These are phyloP conservation scores for Sardinella longiceps DNA, from an alignment of 2,797 vertebrate genomes.

Conservation along the genomic window DNA sequence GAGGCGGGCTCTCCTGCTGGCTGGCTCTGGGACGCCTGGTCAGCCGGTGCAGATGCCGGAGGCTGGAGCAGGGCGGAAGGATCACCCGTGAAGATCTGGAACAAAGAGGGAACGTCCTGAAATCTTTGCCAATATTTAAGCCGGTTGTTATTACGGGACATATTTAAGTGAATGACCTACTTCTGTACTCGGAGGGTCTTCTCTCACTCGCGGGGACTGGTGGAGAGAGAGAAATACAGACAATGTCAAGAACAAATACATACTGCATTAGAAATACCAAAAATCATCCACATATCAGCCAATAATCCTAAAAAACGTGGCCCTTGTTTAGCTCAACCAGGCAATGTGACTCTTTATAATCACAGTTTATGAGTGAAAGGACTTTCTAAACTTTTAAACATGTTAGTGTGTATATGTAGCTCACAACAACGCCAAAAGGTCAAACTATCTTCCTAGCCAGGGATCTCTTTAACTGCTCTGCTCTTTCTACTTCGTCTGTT, in stretches of 20 bases:
- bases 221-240: constrained; percentile 57
- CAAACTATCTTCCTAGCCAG: too few relatives aligned
- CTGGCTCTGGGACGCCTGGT: background rate
- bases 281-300: too few relatives aligned
- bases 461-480: too few relatives aligned
- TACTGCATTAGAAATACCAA: too few relatives aligned
- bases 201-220: constrained; percentile 97
- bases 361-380: too few relatives aligned
- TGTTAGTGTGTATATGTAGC: too few relatives aligned
- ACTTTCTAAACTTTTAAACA: too few relatives aligned
- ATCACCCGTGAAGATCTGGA: background rate
- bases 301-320: too few relatives aligned
- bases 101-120: background rate
- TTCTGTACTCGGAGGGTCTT: constrained; percentile 87
- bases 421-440: too few relatives aligned
- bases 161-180: constrained; percentile 70
- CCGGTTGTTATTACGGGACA: background rate
- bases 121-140: background rate
- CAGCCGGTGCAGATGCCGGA: background rate
- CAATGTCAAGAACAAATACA: background rate
- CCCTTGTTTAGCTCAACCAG: too few relatives aligned
- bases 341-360: too few relatives aligned
- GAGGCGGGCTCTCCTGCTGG: background rate
- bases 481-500: too few relatives aligned
- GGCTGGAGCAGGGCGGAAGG: background rate